Base-by-base conservation (phyloP, 2,888 invertebrate genomes). In the Idaea dimidiata region DNA sequence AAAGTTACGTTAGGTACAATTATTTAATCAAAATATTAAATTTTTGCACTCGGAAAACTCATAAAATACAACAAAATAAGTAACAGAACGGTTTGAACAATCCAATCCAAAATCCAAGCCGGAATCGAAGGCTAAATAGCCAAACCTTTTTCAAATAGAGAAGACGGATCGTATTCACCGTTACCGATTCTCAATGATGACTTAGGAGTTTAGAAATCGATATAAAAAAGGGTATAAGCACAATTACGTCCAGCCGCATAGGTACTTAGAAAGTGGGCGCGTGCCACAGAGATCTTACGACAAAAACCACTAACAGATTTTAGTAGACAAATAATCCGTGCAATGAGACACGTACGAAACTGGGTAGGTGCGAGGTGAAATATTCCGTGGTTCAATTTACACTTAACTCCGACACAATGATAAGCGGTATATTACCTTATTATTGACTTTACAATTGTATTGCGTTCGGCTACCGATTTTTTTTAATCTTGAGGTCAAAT, bases 201-300 rank as follows among this genome's bases (percentile, higher is more conserved):
- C 84, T 86, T 81, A 78, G 82, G 79, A 74, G 77, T 87, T 87
- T 84, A 77, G 82, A 82, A 79, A 84, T 69, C 75, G 76, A 75
- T 79, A 83, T 81, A 88, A 90, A 88, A 87, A 87, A 84, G 77
- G 78, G 78, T 79, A 80, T 85, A 83, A 84, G 83, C 83, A 83
- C 84, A 89, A 89, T 89, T 87, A 87, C 85, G 81, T 81, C 75
- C 75, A 80, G 80, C 73, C 75, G 77, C 77, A 78, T 82, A n/a
- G n/a, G n/a, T n/a, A 79, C 80, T 81, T 89, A 89, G 91, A 90
- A 89, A 90, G 91, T 84, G 81, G 85, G 87, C 91, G 84, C 91
- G 91, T 91, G 91, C 91, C 85, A 79, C 71, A 66, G 76, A 69
- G 72, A 68, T 66, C 57, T 65, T 62, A 62, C 74, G 67, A 86